Evolutionary conservation across 2,113 vertebrate species (phyloP).

Genomic region (Cisticola juncidis): DNA sequence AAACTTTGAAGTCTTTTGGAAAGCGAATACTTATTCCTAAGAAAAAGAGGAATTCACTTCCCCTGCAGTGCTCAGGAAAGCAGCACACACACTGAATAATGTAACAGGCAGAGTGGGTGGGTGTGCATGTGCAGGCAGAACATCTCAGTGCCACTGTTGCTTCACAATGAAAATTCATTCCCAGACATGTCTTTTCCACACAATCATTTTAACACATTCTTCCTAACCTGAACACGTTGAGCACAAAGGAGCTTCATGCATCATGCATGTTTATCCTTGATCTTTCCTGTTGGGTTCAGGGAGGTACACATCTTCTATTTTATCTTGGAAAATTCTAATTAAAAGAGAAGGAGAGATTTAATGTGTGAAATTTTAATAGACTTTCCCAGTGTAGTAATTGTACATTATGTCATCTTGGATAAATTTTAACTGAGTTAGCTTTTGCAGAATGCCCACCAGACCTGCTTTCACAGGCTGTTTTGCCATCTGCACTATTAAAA

Average conservation of each 20-base stretch:
- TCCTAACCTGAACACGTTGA: constrained; percentile 17
- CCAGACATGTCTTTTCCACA: constrained; percentile 34
- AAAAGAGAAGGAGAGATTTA: constrained; percentile 33
- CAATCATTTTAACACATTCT: constrained; percentile 25
- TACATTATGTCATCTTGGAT: constrained; percentile 52
- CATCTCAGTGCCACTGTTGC: constrained; percentile 39
- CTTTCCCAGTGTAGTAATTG: neutral
- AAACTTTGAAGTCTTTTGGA: neutral
- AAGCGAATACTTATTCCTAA: neutral
- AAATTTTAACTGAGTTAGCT: constrained; percentile 58
- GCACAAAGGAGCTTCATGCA: neutral
- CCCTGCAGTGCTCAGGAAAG: neutral
- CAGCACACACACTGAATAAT: constrained; percentile 47
- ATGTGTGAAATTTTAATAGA: constrained; percentile 51
- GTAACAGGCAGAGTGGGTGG: constrained; percentile 27
- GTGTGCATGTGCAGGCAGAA: constrained; percentile 54
- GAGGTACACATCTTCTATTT: neutral
- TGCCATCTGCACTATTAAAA: constrained; percentile 72
- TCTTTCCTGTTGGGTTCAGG: neutral
- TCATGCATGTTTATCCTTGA: constrained; percentile 13
- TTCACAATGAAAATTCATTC: constrained; percentile 54
- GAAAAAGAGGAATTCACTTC: neutral
- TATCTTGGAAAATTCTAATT: constrained; percentile 40
- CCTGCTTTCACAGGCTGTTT: constrained; percentile 65
- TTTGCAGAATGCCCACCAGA: constrained; percentile 66